phyloP scores from a whole-genome alignment of 2,797 vertebrate genomes.

The Miichthys miiuy region DNA sequence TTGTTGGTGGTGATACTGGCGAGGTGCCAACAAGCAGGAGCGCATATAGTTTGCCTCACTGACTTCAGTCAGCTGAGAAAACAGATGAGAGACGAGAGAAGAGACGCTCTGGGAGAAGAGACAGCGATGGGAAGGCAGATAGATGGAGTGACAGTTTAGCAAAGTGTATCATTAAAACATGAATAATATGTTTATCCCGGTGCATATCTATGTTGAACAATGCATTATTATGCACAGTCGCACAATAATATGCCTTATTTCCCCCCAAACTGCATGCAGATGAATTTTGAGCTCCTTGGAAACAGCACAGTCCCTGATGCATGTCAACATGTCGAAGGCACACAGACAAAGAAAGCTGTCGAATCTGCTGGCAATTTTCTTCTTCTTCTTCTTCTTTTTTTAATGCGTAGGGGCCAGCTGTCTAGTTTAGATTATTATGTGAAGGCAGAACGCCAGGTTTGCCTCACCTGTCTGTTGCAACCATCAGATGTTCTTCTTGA shows the following conservation, averaged over 20 bases:
- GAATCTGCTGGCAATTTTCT: slow-evolving; percentile 53
- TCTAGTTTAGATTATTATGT: slow-evolving; percentile 63
- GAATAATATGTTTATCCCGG: slow-evolving; percentile 41
- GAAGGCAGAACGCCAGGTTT: slow-evolving; percentile 46
- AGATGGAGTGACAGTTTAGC: slow-evolving; percentile 35
- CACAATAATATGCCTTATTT: slow-evolving; percentile 31
- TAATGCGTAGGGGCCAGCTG: slow-evolving; percentile 54
- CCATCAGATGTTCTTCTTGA: slow-evolving; percentile 52
- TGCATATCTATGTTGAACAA: slow-evolving; percentile 25
- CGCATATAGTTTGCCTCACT: slow-evolving; percentile 28
- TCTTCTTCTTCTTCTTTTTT: slow-evolving; percentile 21
- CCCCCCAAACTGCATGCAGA: slow-evolving; percentile 18
- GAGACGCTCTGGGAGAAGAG: slow-evolving; percentile 25
- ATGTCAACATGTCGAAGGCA: slow-evolving; percentile 56
- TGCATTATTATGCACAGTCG: slow-evolving; percentile 10
- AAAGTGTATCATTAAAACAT: slow-evolving; percentile 46
- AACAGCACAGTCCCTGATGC: slow-evolving; percentile 43
- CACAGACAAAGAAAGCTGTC: slow-evolving; percentile 63
- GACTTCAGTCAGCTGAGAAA: slow-evolving; percentile 39
- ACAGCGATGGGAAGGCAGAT: slow-evolving; percentile 23
- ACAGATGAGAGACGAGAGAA: slow-evolving; percentile 30
- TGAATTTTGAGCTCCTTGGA: slow-evolving; percentile 40
- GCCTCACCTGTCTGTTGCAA: slow-evolving; percentile 56
- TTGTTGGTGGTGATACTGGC: slow-evolving; percentile 5
- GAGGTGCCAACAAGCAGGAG: slow-evolving; percentile 37